Percentiles rank a stretch among this genome's conserved stretches.
These are phyloP conservation scores for Podarcis raffonei DNA, from an alignment of 2,113 vertebrate genomes.

Conservation along the genomic window DNA sequence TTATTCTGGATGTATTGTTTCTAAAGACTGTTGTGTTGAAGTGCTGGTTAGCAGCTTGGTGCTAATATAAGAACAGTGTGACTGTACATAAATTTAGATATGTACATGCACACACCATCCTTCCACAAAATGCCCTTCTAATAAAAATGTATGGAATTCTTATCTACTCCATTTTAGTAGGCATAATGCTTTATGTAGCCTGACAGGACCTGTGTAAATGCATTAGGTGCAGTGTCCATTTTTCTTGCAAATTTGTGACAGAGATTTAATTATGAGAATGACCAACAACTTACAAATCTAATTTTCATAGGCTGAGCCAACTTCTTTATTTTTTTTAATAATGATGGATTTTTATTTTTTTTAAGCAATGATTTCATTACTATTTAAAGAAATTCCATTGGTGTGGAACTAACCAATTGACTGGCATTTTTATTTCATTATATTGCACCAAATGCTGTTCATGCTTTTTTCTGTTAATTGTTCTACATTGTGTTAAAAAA, in stretches of 20 bases:
- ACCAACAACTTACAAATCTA: slow-evolving; percentile 87
- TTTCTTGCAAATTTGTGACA: slow-evolving; percentile 87
- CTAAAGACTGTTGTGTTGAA: slow-evolving; percentile 23
- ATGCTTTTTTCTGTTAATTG: slow-evolving; percentile 59
- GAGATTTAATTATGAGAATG: slow-evolving; percentile 86
- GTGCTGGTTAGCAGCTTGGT: background rate
- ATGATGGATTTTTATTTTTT: slow-evolving; percentile 77
- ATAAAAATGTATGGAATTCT: slow-evolving; percentile 77
- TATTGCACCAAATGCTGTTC: slow-evolving; percentile 67
- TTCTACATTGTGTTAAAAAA: slow-evolving; percentile 51
- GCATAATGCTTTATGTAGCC: slow-evolving; percentile 72
- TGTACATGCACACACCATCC: background rate
- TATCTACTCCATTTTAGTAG: slow-evolving; percentile 72
- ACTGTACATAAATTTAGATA: slow-evolving; percentile 1
- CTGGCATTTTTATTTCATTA: slow-evolving; percentile 73
- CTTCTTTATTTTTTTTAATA: slow-evolving; percentile 80
- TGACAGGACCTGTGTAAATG: slow-evolving; percentile 82
- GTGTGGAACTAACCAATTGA: slow-evolving; percentile 77
- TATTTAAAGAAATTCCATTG: slow-evolving; percentile 78
- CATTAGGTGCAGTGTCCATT: slow-evolving; percentile 84
- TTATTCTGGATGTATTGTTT: slow-evolving; percentile 5
- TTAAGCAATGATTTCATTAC: slow-evolving; percentile 83
- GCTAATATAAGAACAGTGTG: background rate
- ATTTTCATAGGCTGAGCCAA: slow-evolving; percentile 81
- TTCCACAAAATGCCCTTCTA: slow-evolving; percentile 53